Evolutionary conservation across 2,888 invertebrate species (phyloP), one percentile per base, ranked within the genome.

Genomic region (Diplazon laetatorius): DNA sequence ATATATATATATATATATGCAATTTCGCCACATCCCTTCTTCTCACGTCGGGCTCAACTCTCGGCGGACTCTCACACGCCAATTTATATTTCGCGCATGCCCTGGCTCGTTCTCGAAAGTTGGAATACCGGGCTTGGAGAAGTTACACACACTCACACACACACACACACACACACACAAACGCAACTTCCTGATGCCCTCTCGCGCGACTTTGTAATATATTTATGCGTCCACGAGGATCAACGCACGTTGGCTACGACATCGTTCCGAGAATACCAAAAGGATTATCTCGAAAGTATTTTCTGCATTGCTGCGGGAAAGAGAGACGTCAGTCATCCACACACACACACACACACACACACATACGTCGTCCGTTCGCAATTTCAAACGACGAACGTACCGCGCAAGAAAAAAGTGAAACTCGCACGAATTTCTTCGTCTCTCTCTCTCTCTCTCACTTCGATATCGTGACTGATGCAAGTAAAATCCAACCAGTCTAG

Each of bases 371-470:
- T 30, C 30, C 30, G 30, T 30, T 30, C 30, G 30, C 30, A 2
- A 6, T 5, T 30, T 30, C 30, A 6, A 30, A 30, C 2, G 30
- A 30, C 30, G 30, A 30, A 30, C 4, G 4, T 30, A 2, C 6
- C 30, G 30, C 10, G 74, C 60, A 60, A 20, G 76, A 76, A 76
- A 75, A 74, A 78, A 78, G 78, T 78, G 78, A 78, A 78, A 78
- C 73, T 48, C 39, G 18, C 65, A 66, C 59, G 48, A 37, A 52
- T 69, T 59, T n/a, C n/a, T n/a, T 60, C 10, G 48, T 65, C 18
- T 62, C 50, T 63, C 48, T 30, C 69, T 62, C n/a, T n/a, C n/a
- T n/a, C n/a, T n/a, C n/a, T n/a, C n/a, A n/a, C n/a, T n/a, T n/a
- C n/a, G n/a, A n/a, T n/a, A n/a, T n/a, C 46, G 63, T 59, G 66